A percentile compares a stretch with the other conserved stretches of the same genome.
Conservation (phyloP, 1,140 invertebrate genomes). For the Drosophila grimshawi region DNA sequence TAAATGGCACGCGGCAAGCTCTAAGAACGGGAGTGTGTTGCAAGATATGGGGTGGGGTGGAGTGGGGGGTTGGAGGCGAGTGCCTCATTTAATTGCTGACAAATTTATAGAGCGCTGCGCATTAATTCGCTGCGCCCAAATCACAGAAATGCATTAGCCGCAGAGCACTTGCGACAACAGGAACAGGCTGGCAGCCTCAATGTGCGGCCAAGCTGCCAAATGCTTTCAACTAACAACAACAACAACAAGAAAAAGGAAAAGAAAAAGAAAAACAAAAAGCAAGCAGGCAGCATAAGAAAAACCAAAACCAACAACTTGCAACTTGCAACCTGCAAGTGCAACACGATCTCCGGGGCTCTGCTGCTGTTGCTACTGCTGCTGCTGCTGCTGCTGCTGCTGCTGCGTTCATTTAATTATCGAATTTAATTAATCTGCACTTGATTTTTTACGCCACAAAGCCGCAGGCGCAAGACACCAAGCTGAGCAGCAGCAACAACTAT, state of each 20-base stretch:
- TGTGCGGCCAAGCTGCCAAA: slow-evolving; percentile 73
- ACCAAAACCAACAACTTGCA: slow-evolving; percentile 44
- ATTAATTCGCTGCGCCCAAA: slow-evolving; percentile 81
- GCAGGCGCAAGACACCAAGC: slow-evolving; percentile 33
- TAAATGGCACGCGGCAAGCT: slow-evolving; percentile 39
- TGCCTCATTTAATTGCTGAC: slow-evolving; percentile 81
- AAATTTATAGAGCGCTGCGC: slow-evolving; percentile 83
- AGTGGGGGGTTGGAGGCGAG: slow-evolving; percentile 25
- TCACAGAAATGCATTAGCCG: slow-evolving; percentile 79
- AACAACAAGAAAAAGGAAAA: background rate
- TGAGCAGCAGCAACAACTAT: slow-evolving; percentile 15
- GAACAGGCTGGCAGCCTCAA: slow-evolving; percentile 61
- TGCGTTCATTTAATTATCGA: slow-evolving; percentile 81
- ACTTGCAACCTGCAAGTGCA: slow-evolving; percentile 33
- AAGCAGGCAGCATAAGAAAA: background rate
- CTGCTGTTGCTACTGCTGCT: slow-evolving; percentile 52
- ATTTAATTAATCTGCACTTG: slow-evolving; percentile 83
- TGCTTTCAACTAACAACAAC: slow-evolving; percentile 56
- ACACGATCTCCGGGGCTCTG: slow-evolving; percentile 22
- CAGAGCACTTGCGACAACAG: slow-evolving; percentile 45
- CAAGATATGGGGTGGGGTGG: background rate
- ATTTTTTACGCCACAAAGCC: slow-evolving; percentile 72
- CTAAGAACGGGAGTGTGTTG: background rate
- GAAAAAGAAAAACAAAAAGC: too few relatives aligned
- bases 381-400: slow-evolving; percentile 50